phyloP scores from a whole-genome alignment of 1,140 invertebrate genomes.

The Lepidotrigona ventralis region DNA sequence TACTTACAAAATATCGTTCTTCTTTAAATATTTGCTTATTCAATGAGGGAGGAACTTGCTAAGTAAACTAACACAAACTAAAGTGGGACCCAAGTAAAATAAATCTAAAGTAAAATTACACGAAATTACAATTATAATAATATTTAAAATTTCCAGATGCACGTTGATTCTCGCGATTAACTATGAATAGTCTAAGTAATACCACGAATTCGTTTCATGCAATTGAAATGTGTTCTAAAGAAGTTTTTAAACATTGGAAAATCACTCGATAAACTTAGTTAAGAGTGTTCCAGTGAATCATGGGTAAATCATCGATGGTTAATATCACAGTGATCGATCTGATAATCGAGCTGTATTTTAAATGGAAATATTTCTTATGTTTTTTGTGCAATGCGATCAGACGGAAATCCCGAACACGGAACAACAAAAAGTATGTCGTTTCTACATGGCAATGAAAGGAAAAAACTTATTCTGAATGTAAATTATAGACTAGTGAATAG shows the following conservation, averaged over 20 bases:
- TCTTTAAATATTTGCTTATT: too few relatives aligned
- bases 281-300: background rate
- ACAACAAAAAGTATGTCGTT: background rate
- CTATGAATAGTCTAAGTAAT: background rate
- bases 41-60: too few relatives aligned
- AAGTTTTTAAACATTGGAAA: background rate
- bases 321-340: background rate
- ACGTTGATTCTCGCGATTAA: too few relatives aligned
- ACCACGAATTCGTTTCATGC: background rate
- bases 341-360: background rate
- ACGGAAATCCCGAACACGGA: background rate
- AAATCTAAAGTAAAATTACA: too few relatives aligned
- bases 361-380: background rate
- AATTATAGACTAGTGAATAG: background rate
- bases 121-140: background rate
- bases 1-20: too few relatives aligned
- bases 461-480: background rate
- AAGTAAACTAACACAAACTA: too few relatives aligned
- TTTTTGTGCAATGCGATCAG: background rate
- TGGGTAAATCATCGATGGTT: background rate
- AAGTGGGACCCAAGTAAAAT: too few relatives aligned
- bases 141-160: too few relatives aligned
- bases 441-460: background rate
- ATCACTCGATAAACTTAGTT: background rate
- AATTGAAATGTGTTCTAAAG: background rate